A percentile compares a stretch with the other conserved stretches of the same genome.
These are phyloP conservation scores for Numida meleagris DNA, from an alignment of 2,113 vertebrate genomes.

Conservation along the genomic window DNA sequence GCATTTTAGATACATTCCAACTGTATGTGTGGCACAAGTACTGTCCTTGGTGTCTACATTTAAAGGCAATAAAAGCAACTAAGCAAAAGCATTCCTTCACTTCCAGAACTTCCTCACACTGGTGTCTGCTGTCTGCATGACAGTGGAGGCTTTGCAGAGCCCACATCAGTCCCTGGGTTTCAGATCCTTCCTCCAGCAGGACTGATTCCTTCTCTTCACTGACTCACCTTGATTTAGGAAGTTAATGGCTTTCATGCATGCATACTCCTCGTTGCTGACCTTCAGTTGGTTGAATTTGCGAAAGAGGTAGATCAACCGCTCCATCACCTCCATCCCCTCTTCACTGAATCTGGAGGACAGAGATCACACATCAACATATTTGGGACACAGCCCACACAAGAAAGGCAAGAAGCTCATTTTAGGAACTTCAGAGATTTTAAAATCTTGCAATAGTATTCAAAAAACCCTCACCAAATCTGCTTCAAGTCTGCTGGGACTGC, in stretches of 20 bases:
- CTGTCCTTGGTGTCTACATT: constrained; percentile 59
- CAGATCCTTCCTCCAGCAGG: background rate
- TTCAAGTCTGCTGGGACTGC: background rate
- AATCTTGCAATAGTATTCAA: background rate
- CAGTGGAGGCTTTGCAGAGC: background rate
- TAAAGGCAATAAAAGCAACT: constrained; percentile 68
- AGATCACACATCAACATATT: background rate
- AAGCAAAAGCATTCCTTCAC: constrained; percentile 49
- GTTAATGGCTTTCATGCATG: constrained; percentile 99
- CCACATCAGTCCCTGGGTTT: fast-evolving
- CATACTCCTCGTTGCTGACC: constrained; percentile 97
- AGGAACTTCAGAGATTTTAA: background rate
- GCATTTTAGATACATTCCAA: background rate
- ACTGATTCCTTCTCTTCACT: fast-evolving
- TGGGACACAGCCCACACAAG: fast-evolving
- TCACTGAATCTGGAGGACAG: constrained; percentile 86
- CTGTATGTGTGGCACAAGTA: constrained; percentile 29
- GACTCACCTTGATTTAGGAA: constrained; percentile 97
- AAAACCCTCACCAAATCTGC: background rate
- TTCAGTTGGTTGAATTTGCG: constrained; percentile 96
- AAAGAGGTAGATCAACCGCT: constrained; percentile 96
- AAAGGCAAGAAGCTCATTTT: background rate
- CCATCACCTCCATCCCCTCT: constrained; percentile 98
- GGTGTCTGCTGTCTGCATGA: background rate
- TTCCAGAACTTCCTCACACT: constrained; percentile 42